Percentiles rank a stretch among this genome's conserved stretches.
Evolutionary conservation across 2,797 vertebrate species (phyloP).

Genomic region (Gymnocypris eckloni): DNA sequence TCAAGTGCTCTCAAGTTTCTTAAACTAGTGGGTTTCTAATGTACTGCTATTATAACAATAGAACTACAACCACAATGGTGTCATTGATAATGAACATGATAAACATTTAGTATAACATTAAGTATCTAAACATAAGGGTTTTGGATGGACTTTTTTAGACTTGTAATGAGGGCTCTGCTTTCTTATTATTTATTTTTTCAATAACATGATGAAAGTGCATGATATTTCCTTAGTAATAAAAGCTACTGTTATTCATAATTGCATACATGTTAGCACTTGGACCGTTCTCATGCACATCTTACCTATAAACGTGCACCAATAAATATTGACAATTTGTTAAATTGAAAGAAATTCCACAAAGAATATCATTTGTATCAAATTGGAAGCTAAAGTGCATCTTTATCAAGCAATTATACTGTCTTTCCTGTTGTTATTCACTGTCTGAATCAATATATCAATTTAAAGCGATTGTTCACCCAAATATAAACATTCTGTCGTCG

Average conservation of each 20-base stretch:
- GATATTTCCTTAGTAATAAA: slow-evolving; percentile 34
- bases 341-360: not conserved
- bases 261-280: slow-evolving; percentile 37
- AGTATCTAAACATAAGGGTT: not conserved
- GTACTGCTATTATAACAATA: not conserved
- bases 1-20: slow-evolving; percentile 18
- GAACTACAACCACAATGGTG: slow-evolving; percentile 13
- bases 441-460: not conserved
- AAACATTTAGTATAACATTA: not conserved
- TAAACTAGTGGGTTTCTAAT: slow-evolving; percentile 2
- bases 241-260: slow-evolving; percentile 31
- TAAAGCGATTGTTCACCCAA: not conserved
- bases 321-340: slow-evolving; percentile 21
- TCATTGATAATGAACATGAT: slow-evolving; percentile 12
- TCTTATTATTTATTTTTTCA: not conserved
- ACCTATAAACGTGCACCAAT: slow-evolving; percentile 52
- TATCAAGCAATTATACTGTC: slow-evolving; percentile 42
- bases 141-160: not conserved
- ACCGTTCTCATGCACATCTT: slow-evolving; percentile 53
- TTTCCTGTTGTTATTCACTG: slow-evolving; percentile 6
- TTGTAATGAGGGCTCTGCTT: not conserved
- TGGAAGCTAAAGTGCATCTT: slow-evolving; percentile 60
- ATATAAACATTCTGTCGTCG: not conserved
- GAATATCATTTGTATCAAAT: slow-evolving; percentile 19
- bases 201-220: slow-evolving; percentile 45